phyloP scores from a whole-genome alignment of 2,888 invertebrate genomes.

The Euproctis similis region DNA sequence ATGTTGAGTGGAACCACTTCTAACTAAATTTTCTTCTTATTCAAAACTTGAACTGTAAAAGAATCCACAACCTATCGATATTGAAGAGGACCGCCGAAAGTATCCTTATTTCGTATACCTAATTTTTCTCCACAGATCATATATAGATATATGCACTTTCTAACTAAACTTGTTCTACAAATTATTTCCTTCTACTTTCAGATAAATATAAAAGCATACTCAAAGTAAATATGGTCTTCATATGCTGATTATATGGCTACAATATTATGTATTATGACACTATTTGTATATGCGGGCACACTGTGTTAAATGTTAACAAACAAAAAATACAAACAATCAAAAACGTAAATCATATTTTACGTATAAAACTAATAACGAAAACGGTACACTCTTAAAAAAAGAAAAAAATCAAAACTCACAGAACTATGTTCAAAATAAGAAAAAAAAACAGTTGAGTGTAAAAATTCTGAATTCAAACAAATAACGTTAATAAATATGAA shows the following conservation, averaged over 20 bases:
- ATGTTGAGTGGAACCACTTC: conserved; percentile 14
- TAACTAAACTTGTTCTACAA: conserved; percentile 53
- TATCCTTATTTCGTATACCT: conserved; percentile 15
- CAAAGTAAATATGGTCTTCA: conserved; percentile 60
- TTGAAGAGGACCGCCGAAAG: conserved; percentile 21
- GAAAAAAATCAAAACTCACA: conserved; percentile 39
- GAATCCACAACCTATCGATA: conserved; percentile 14
- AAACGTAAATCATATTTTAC: conserved; percentile 30
- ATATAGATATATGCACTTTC: conserved; percentile 42
- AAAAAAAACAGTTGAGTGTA: conserved; percentile 48
- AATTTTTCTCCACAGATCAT: conserved; percentile 25
- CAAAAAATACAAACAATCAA: conserved; percentile 35
- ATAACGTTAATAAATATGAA: conserved; percentile 52
- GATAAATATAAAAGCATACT: conserved; percentile 65
- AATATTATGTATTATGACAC: conserved; percentile 52
- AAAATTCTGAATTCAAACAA: conserved; percentile 50
- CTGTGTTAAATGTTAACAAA: conserved; percentile 53
- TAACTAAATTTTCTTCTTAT: conserved; percentile 11
- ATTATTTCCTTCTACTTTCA: conserved; percentile 54
- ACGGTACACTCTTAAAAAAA: conserved; percentile 56
- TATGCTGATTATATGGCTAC: conserved; percentile 63
- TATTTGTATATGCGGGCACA: conserved; percentile 67
- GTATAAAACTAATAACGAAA: conserved; percentile 55
- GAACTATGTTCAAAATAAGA: conserved; percentile 54
- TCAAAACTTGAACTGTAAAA: no score